Conservation (phyloP, 2,113 vertebrate genomes). For the Cebus imitator region DNA sequence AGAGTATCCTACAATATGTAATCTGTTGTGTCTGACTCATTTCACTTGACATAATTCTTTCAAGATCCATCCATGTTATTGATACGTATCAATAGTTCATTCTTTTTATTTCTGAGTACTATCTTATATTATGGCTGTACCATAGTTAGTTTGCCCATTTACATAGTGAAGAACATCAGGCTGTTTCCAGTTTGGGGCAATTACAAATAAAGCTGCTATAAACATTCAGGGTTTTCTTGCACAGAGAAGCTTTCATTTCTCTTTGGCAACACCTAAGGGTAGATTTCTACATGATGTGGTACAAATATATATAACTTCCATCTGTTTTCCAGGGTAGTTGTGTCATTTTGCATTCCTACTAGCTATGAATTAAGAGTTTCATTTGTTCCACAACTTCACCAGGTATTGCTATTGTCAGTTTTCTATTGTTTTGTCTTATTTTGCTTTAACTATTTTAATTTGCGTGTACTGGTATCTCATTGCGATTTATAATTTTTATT, state of each 20-base stretch:
- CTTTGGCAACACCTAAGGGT: background rate
- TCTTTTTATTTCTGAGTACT: background rate
- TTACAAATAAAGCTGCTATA: background rate
- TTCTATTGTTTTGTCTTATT: background rate
- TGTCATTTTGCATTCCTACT: background rate
- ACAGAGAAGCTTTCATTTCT: background rate
- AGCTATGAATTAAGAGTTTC: background rate
- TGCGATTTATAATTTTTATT: conserved; percentile 33
- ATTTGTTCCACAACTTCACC: background rate
- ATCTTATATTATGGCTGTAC: background rate
- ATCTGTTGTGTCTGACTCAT: background rate
- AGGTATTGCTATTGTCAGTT: background rate
- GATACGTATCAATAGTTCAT: background rate
- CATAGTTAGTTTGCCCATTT: background rate
- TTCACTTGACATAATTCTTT: background rate
- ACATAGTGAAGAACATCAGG: background rate
- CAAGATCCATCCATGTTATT: background rate
- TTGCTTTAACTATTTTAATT: background rate
- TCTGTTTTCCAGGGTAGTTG: background rate
- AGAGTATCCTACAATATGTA: background rate
- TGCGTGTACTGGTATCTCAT: background rate
- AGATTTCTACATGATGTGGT: background rate
- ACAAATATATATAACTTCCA: background rate
- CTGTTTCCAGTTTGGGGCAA: background rate
- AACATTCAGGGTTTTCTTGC: background rate